Base-by-base conservation (phyloP, 2,113 vertebrate genomes). In the Sander vitreus region DNA sequence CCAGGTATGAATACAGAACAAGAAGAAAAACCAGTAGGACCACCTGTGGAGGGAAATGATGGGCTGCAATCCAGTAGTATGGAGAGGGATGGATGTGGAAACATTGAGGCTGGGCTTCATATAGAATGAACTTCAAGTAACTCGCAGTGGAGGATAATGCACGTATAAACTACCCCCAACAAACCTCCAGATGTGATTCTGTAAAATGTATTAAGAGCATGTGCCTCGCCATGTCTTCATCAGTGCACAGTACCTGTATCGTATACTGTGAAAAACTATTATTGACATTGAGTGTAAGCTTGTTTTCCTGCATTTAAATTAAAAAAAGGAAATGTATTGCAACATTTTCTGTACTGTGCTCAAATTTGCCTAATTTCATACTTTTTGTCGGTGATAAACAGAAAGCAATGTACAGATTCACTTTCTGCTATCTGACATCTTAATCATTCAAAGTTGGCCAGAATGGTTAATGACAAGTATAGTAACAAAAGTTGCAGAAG, bases 51-150 rank as follows among this genome's bases (percentile, higher is more conserved):
- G 0, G 70, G 21, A 70, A 67, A 73, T 53, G 77, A 83, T n/a
- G 74, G 25, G 23, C 68, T 58, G 43, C 57, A 59, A 13, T 59
- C 68, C 69, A 64, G 23, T 2, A 25, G 45, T 67, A 9, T 53
- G 51, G 25, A 87, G 39, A 62, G 12, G 23, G 78, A 64, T n/a
- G 75, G 54, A 55, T 74, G 30, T 78, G 65, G 66, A 58, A 80
- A 48, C 12, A 54, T 1, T 75, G 71, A 81, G 25, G 30, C 62
- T 5, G 27, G 57, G 10, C 12, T 57, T 66, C 60, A 54, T 63
- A 65, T 25, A 7, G 39, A 60, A 72, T 80, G 55, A 80, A 72
- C 64, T 27, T 71, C 30, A 69, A 19, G 11, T 51, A 58, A 75
- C 62, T 30, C 33, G 1, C 23, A 33, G 58, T 53, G 50, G 7